Evolutionary conservation across 2,888 invertebrate species (phyloP), one percentile per base, ranked within the genome.

Genomic region (Drosophila falleni): DNA sequence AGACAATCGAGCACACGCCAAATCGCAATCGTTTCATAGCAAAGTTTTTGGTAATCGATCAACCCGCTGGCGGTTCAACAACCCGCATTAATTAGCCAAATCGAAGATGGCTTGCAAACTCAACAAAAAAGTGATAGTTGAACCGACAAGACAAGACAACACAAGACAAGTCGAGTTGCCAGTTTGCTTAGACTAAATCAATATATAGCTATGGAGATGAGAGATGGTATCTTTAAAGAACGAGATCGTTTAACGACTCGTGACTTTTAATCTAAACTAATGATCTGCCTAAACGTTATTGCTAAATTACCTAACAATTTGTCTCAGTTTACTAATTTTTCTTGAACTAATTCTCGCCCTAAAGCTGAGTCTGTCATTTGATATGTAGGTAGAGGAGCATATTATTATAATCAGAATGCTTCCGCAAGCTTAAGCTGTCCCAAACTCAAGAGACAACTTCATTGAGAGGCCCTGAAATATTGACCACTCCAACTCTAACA

Each of bases 101-200:
- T 19, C 42, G 56, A 62, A 72, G 66, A 70, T 81, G 65, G 54
- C 55, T 75, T 62, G 46, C 42, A 15, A 72, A 64, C 62, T 50
- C 70, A 76, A 74, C 64, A 54, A 76, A 70, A 70, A 78, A 77
- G 89, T 87, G 86, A 87, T 89, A 87, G 80, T 76, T 80, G 80
- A 79, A 74, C 26, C 62, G 37, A 58, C 47, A 54, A 47, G 35
- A 49, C 19, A 23, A 74, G 49, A 59, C 50, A 55, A 23, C 35
- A 35, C 44, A 50, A 41, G 35, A 55, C 31, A 15, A 55, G 44
- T 23, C 58, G 35, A 47, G 47, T 47, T 58, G 58, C 37, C 58
- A 58, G 58, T 58, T 46, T 56, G 33, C 23, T 56, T 47, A 16
- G 35, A 56, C 55, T 23, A 23, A 44, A 35, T 33, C 44, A 19